Base-by-base conservation (phyloP, 2,113 vertebrate genomes). In the Hemichromis elongatus region DNA sequence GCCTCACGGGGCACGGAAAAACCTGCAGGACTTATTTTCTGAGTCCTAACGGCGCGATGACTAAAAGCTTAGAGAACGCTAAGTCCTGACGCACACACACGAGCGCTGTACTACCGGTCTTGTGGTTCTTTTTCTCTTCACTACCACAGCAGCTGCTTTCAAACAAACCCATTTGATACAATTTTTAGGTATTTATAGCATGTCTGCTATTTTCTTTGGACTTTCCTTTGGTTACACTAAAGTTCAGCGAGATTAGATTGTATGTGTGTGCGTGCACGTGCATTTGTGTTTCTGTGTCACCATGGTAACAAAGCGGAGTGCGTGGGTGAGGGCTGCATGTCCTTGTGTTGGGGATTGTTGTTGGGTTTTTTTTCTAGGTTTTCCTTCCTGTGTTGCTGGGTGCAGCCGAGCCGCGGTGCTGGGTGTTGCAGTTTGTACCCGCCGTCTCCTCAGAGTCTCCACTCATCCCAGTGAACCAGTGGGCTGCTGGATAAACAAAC, bases 191-290 rank as follows among this genome's bases (percentile, higher is more conserved):
- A 93, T 94, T 93, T 91, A 86, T 91, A 91, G 86, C 56, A 37
- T 47, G 68, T 54, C 45, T 28, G 50, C 80, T 88, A 33, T 90
- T 94, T 89, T 81, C 5, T 6, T 37, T 18, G 18, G 68, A 54
- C 79, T 66, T 89, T 40, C 86, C 68, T 81, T 80, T 77, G 40
- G 33, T 66, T 80, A 30, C 45, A 3, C n/a, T 87, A 77, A 92
- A 94, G 88, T 93, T 94, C 92, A 91, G 78, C 12, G 3, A 50
- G 88, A 93, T 93, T 87, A 90, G 84, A 92, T 83, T 79, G 73
- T 19, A 81, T 82, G 24, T 3, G 9, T 55, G 57, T 35, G 6
- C 2, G 6, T 24, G n/a, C 19, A 11, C 3, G 45, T 79, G 33
- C 5, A 75, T 89, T 89, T 92, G 79, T 91, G 91, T 91, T 93